Percentiles rank a stretch among this genome's conserved stretches.
phyloP scores from a whole-genome alignment of 2,113 vertebrate species.

The Polypterus senegalus region DNA sequence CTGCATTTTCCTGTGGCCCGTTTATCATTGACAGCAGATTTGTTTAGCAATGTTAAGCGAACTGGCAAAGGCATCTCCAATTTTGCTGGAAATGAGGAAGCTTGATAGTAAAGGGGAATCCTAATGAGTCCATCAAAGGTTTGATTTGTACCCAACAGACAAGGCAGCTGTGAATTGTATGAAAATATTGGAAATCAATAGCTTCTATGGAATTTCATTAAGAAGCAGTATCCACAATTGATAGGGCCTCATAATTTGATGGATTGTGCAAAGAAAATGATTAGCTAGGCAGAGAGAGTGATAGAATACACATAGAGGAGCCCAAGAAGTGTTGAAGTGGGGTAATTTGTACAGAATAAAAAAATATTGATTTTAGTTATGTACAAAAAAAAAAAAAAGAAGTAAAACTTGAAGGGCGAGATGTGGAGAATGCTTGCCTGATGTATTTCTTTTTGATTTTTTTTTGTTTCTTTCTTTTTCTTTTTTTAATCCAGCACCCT shows the following conservation, averaged over 20 bases:
- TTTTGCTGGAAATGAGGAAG: slow-evolving; percentile 86
- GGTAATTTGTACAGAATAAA: slow-evolving; percentile 85
- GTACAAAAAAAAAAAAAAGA: slow-evolving; percentile 56
- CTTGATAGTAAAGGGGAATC: slow-evolving; percentile 79
- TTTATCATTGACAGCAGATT: slow-evolving; percentile 56
- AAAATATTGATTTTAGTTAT: slow-evolving; percentile 81
- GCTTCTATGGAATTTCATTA: slow-evolving; percentile 98
- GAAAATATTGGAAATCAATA: slow-evolving; percentile 98
- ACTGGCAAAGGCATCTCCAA: slow-evolving; percentile 78
- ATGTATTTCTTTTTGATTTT: slow-evolving; percentile 63
- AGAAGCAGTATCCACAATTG: slow-evolving; percentile 93
- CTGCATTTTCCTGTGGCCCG: slow-evolving; percentile 37
- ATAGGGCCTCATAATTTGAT: slow-evolving; percentile 98
- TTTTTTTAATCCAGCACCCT: slow-evolving; percentile 39
- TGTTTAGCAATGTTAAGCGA: slow-evolving; percentile 72
- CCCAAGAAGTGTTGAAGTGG: slow-evolving; percentile 73
- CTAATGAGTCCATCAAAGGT: slow-evolving; percentile 92
- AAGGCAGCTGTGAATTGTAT: slow-evolving; percentile 86
- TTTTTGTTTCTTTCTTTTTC: slow-evolving; percentile 26
- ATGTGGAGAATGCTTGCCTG: slow-evolving; percentile 54
- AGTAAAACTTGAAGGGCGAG: slow-evolving; percentile 59
- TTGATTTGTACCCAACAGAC: slow-evolving; percentile 87
- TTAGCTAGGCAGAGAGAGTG: slow-evolving; percentile 80
- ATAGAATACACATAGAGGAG: slow-evolving; percentile 55
- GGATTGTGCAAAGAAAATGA: slow-evolving; percentile 96